These are phyloP conservation scores for Maccullochella peelii DNA, from an alignment of 2,113 vertebrate species.

Conservation along the genomic window DNA sequence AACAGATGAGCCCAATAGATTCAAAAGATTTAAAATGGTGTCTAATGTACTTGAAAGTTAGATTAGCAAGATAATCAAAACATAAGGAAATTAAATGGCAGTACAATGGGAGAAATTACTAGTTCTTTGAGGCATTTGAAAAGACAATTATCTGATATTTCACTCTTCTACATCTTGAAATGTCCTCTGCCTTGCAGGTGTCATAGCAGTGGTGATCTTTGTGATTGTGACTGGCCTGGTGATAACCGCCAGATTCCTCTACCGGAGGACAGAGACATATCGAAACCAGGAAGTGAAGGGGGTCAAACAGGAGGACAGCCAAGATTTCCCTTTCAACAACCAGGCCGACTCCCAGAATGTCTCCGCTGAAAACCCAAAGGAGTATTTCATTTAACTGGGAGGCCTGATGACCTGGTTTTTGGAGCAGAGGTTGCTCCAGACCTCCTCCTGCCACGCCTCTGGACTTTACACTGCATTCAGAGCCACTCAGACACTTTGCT, in stretches of 20 bases:
- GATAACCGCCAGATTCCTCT: slow-evolving; percentile 86
- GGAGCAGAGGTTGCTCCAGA: not conserved
- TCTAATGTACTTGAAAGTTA: slow-evolving; percentile 23
- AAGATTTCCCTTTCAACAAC: slow-evolving; percentile 88
- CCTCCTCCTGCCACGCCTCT: not conserved
- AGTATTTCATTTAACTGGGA: slow-evolving; percentile 92
- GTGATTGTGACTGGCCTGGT: slow-evolving; percentile 87
- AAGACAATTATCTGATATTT: not conserved
- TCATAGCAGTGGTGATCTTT: slow-evolving; percentile 93
- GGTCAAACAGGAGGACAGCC: slow-evolving; percentile 87
- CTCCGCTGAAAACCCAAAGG: slow-evolving; percentile 90
- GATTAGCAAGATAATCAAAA: slow-evolving; percentile 25
- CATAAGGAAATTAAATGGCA: slow-evolving; percentile 1
- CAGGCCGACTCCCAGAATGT: slow-evolving; percentile 87
- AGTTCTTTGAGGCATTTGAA: not conserved
- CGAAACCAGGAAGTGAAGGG: slow-evolving; percentile 88
- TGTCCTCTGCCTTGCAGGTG: slow-evolving; percentile 80
- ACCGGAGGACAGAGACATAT: slow-evolving; percentile 89
- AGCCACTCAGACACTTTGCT: slow-evolving; percentile 23
- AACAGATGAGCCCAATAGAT: slow-evolving; percentile 5
- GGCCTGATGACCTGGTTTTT: not conserved
- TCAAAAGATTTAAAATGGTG: slow-evolving; percentile 33
- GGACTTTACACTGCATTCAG: slow-evolving; percentile 13
- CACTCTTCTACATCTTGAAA: not conserved
- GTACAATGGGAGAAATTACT: too few species aligned